Conservation (phyloP, 2,888 invertebrate species). For the Monopis laevigella region DNA sequence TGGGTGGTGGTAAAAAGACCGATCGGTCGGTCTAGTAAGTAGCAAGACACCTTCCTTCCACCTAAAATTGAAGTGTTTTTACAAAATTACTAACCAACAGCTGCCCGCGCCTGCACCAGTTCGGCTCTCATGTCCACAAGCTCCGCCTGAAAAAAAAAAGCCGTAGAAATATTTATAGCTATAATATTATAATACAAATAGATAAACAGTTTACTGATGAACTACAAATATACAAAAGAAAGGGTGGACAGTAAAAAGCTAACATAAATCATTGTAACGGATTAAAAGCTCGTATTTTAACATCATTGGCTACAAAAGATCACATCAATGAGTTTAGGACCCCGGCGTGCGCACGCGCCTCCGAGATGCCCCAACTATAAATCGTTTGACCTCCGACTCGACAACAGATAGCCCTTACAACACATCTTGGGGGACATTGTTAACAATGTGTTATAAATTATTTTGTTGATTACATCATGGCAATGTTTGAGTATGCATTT, state of each 20-base stretch:
- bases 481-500: too few species aligned
- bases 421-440: too few species aligned
- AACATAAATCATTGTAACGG: constrained; percentile 33
- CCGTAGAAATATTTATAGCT: too few species aligned
- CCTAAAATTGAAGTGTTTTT: too few species aligned
- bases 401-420: constrained; percentile 1
- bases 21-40: too few species aligned
- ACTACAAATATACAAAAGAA: too few species aligned
- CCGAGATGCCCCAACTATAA: constrained; percentile 34
- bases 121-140: constrained; percentile 79
- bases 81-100: constrained; percentile 38
- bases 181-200: too few species aligned
- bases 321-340: constrained; percentile 21
- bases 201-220: too few species aligned
- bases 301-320: constrained; percentile 29
- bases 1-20: too few species aligned
- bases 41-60: too few species aligned
- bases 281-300: constrained; percentile 34
- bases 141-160: constrained; percentile 73
- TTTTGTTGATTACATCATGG: too few species aligned
- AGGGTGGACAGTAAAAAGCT: neutral
- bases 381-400: constrained; percentile 38
- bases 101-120: constrained; percentile 74
- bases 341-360: constrained; percentile 24
- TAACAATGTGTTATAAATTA: too few species aligned